A percentile compares a stretch with the other conserved stretches of the same genome.
Evolutionary conservation across 2,888 invertebrate species (phyloP).

Genomic region (Ornithoptera alexandrae): DNA sequence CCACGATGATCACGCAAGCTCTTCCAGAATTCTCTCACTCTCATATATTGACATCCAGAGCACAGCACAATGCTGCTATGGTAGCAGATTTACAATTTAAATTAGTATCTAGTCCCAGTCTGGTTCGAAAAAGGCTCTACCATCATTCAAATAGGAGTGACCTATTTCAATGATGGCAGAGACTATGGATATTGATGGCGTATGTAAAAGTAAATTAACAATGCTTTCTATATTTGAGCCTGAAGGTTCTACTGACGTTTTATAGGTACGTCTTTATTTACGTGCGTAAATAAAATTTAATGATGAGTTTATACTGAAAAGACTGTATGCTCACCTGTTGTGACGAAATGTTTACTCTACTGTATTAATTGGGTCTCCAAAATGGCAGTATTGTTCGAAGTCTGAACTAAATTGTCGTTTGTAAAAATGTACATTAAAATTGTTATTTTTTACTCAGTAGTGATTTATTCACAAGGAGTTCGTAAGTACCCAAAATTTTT

Average conservation of each 20-base stretch:
- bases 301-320: conserved; percentile 11
- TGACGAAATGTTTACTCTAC: conserved; percentile 7
- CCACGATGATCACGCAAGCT: too few relatives aligned
- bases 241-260: conserved; percentile 9
- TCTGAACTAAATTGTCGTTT: conserved; percentile 12
- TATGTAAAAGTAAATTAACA: too few relatives aligned
- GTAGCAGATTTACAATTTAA: too few relatives aligned
- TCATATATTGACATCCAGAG: too few relatives aligned
- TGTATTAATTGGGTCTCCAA: conserved; percentile 13
- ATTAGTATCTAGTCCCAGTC: too few relatives aligned
- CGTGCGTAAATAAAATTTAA: conserved; percentile 7
- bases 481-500: conserved; percentile 9
- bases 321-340: conserved; percentile 27
- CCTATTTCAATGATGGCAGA: too few relatives aligned
- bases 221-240: too few relatives aligned
- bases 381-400: conserved; percentile 12
- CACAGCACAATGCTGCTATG: too few relatives aligned
- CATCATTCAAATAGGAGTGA: too few relatives aligned
- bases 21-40: too few relatives aligned
- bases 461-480: conserved; percentile 19
- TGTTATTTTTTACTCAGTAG: conserved; percentile 16
- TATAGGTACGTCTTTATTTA: conserved; percentile 5
- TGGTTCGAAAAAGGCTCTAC: too few relatives aligned
- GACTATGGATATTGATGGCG: too few relatives aligned
- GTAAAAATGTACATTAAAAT: conserved; percentile 16